A percentile compares a stretch with the other conserved stretches of the same genome.
phyloP scores from a whole-genome alignment of 2,113 vertebrate genomes.

The Serranochromis macrocephalus region DNA sequence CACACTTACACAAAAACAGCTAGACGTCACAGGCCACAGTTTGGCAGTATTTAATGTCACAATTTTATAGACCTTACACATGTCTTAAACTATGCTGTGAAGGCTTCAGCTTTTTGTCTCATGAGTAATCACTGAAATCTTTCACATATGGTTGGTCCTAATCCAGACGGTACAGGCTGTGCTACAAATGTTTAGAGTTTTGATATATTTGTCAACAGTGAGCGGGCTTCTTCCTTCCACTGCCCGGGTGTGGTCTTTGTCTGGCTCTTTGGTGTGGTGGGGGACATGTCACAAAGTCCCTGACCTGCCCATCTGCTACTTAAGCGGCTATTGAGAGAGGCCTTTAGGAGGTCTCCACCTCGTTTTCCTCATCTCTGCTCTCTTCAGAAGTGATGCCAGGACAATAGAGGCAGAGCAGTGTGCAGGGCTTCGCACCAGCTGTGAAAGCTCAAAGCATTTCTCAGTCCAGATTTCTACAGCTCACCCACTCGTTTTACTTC shows the following conservation, averaged over 20 bases:
- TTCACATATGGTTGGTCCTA: constrained; percentile 38
- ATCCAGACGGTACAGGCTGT: constrained; percentile 7
- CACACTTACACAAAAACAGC: background rate
- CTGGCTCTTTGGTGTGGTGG: constrained; percentile 21
- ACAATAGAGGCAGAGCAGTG: constrained; percentile 43
- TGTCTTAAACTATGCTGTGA: constrained; percentile 11
- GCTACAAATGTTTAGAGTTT: constrained; percentile 18
- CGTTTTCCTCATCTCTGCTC: constrained; percentile 16
- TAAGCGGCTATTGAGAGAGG: constrained; percentile 20
- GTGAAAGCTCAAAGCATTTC: constrained; percentile 57
- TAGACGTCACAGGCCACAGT: background rate
- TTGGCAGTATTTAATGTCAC: constrained; percentile 9
- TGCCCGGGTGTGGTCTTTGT: constrained; percentile 7
- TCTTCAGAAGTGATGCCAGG: constrained; percentile 65
- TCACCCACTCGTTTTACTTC: constrained; percentile 24
- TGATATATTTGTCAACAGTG: constrained; percentile 41
- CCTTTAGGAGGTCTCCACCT: constrained; percentile 51
- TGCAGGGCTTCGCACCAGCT: constrained; percentile 60
- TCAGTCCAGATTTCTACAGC: constrained; percentile 29
- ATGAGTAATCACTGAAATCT: constrained; percentile 16
- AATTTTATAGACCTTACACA: constrained; percentile 3
- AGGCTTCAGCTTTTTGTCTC: constrained; percentile 24
- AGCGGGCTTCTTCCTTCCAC: constrained; percentile 50
- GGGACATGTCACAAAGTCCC: constrained; percentile 30
- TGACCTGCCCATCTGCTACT: constrained; percentile 31